A percentile compares a stretch with the other conserved stretches of the same genome.
phyloP scores from a whole-genome alignment of 2,797 vertebrate genomes.

The Eulemur albifrons region DNA sequence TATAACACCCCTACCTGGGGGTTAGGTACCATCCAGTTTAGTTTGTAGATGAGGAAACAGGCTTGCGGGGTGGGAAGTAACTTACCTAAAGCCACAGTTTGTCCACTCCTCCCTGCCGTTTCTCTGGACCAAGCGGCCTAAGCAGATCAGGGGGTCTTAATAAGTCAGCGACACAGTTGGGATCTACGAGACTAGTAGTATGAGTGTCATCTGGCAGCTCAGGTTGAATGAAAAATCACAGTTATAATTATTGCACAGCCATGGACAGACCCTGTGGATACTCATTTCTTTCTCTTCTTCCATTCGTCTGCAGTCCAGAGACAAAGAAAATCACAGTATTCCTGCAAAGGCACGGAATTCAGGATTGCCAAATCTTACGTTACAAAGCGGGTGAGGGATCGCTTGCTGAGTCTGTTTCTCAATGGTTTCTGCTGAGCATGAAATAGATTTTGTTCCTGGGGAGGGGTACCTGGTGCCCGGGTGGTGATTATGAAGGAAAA shows the following conservation, averaged over 20 bases:
- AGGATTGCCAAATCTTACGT: not conserved
- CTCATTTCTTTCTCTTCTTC: not conserved
- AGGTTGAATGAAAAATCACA: not conserved
- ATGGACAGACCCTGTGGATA: fast-evolving
- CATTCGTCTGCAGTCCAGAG: constrained; percentile 21
- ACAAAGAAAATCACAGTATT: not conserved
- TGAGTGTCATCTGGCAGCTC: not conserved
- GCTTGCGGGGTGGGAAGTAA: too few species aligned
- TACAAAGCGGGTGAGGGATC: constrained; percentile 55
- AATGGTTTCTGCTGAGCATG: not conserved
- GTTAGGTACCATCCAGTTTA: fast-evolving
- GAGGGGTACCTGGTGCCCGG: not conserved
- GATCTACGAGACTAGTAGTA: not conserved
- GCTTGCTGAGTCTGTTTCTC: not conserved
- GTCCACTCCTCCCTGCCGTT: not conserved
- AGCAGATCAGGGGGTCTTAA: not conserved
- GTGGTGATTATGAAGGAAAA: not conserved
- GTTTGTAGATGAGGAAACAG: not conserved
- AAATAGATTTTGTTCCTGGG: not conserved
- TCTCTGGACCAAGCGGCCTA: not conserved
- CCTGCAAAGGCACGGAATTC: not conserved
- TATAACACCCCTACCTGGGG: not conserved
- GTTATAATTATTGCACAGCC: not conserved
- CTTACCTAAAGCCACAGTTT: not conserved
- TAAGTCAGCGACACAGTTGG: not conserved